Evolutionary conservation across 2,888 invertebrate genomes (phyloP), one percentile per base, ranked within the genome.

Genomic region (Eubasilissa splendida): DNA sequence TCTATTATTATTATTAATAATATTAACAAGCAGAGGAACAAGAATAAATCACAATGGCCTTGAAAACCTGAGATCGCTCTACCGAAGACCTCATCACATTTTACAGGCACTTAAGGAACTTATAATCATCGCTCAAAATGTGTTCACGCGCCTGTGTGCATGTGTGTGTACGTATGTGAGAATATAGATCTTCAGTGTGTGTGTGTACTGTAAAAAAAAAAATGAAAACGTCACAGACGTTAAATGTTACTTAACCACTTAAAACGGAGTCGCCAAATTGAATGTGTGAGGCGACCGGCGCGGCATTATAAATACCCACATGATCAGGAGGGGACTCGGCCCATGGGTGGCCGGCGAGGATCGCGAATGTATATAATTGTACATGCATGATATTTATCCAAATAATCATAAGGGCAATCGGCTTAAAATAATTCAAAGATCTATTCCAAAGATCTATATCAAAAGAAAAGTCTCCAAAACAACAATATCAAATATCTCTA

Each of bases 241-340:
- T 76, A 65, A 76, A 76, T 76, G 76, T 76, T 76, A 76, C 76
- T 76, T 76, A 76, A 76, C 76, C 76, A 76, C 76, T 76, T 76
- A 76, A 76, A 76, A 76, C n/a, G 33, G 52, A 76, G 76, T 76
- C 76, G 63, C 76, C 76, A 76, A 76, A 76, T 76, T 76, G 76
- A 76, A 76, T 76, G 65, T 76, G 65, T 54, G 76, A 76, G 76
- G 66, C 76, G 76, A 60, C 22, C 60, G 74, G 22, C 54, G 71
- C n/a, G 33, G 56, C 71, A 73, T 73, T 73, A 73, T 56, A 73
- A 73, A 73, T 73, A 73, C 71, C 71, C 71, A 58, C 56, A 33
- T 7, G 42, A n/a, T n/a, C 58, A 58, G 71, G 58, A 42, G 42
- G 12, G 71, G n/a, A 58, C 33, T 58, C 42, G 56, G 42, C 7